Percentiles rank a stretch among this genome's conserved stretches.
These are phyloP conservation scores for Penaeus vannamei DNA, from an alignment of 1,140 invertebrate genomes.

Conservation along the genomic window DNA sequence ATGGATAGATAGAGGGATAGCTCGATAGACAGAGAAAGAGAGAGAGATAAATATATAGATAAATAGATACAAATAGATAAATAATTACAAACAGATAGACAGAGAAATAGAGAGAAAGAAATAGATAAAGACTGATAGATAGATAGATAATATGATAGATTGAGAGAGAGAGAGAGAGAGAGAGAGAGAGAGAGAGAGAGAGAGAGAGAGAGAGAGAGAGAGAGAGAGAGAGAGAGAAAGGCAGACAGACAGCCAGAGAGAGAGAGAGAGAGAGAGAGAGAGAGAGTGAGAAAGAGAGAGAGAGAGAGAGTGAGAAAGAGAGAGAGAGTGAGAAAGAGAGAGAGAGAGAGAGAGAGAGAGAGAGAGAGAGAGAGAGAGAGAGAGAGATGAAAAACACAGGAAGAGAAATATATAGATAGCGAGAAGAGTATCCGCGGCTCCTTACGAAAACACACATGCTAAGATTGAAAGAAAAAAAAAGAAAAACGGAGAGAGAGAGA, in stretches of 20 bases:
- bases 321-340: background rate
- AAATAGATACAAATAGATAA: too few species aligned
- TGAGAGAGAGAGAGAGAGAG: background rate
- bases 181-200: background rate
- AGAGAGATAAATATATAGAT: too few species aligned
- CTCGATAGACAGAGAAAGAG: too few species aligned
- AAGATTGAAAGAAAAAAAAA: background rate
- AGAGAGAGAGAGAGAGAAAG: background rate
- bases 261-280: background rate
- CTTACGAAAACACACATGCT: too few species aligned
- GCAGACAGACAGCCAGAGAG: too few species aligned
- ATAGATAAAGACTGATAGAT: constrained; percentile 9
- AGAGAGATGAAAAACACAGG: background rate
- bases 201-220: background rate
- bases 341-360: background rate
- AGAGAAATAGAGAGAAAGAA: background rate
- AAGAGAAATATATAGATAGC: too few species aligned
- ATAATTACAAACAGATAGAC: too few species aligned
- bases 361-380: background rate
- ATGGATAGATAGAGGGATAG: too few species aligned
- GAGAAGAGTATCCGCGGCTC: too few species aligned
- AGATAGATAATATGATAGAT: constrained; percentile 21
- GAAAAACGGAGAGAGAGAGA: constrained; percentile 31
- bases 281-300: background rate
- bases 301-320: background rate